These are phyloP conservation scores for Sialis lutaria DNA, from an alignment of 2,888 invertebrate species.

Conservation along the genomic window DNA sequence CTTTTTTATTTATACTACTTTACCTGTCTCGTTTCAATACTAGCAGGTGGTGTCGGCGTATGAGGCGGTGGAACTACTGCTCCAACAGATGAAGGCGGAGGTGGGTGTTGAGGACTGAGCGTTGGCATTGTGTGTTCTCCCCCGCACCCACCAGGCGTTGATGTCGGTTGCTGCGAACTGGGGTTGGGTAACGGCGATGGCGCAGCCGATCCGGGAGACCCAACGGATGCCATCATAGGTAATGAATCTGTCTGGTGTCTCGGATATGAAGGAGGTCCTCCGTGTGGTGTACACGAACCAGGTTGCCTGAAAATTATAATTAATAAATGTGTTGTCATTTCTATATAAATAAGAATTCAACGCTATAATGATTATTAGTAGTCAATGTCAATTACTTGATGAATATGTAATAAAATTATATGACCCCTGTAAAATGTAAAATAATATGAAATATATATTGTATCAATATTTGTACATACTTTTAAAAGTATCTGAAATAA, in stretches of 20 bases:
- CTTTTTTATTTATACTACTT: no score
- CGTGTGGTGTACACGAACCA: slow-evolving; percentile 33
- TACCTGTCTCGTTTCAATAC: slow-evolving; percentile 18
- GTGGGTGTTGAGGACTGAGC: slow-evolving; percentile 48
- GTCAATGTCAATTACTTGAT: no score
- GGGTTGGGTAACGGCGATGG: slow-evolving; percentile 54
- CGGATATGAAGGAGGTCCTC: slow-evolving; percentile 48
- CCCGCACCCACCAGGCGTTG: slow-evolving; percentile 26
- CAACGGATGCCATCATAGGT: slow-evolving; percentile 38
- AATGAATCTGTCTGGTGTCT: slow-evolving; percentile 35
- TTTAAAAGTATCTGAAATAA: no score
- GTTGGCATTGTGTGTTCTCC: slow-evolving; percentile 50
- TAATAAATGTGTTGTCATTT: no score
- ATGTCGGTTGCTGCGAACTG: slow-evolving; percentile 46
- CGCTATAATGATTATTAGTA: no score
- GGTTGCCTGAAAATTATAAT: slow-evolving; percentile 18
- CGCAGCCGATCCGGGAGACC: slow-evolving; percentile 45
- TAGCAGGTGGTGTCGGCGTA: slow-evolving; percentile 20
- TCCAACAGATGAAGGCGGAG: slow-evolving; percentile 27
- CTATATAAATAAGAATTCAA: no score
- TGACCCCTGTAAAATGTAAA: no score
- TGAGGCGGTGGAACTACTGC: slow-evolving; percentile 12
- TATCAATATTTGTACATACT: no score
- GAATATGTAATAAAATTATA: no score
- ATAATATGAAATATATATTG: no score